phyloP scores from a whole-genome alignment of 2,113 vertebrate species.

The Psilopogon haemacephalus region DNA sequence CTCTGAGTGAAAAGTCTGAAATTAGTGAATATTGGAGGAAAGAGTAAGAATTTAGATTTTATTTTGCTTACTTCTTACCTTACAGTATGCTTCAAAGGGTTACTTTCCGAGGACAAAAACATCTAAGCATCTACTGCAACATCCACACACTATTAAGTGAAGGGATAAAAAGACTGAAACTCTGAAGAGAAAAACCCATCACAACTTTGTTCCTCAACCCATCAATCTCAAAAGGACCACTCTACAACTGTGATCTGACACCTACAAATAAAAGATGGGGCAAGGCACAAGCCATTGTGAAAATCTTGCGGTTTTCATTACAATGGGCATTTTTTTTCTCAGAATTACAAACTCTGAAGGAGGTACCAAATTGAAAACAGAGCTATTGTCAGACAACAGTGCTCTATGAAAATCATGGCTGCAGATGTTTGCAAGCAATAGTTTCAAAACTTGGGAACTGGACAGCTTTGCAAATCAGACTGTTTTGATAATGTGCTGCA shows the following conservation, averaged over 20 bases:
- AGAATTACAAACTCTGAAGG: background rate
- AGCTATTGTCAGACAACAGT: slow-evolving; percentile 3
- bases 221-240: background rate
- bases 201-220: background rate
- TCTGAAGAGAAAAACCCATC: background rate
- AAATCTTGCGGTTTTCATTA: slow-evolving; percentile 2
- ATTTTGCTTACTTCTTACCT: background rate
- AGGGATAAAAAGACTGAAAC: background rate
- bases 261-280: background rate
- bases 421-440: background rate
- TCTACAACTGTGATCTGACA: background rate
- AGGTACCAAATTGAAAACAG: slow-evolving; percentile 56
- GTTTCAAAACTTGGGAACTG: background rate
- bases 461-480: background rate
- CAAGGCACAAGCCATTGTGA: slow-evolving; percentile 1
- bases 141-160: background rate
- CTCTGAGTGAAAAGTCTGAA: background rate
- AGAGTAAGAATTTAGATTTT: background rate
- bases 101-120: background rate
- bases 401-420: background rate
- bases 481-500: background rate
- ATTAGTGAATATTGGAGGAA: background rate
- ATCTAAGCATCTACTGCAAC: background rate
- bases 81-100: background rate
- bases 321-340: background rate